These are phyloP conservation scores for Pocillopora grandis DNA, from an alignment of 92 coral and sea anemone genomes.

Conservation along the genomic window DNA sequence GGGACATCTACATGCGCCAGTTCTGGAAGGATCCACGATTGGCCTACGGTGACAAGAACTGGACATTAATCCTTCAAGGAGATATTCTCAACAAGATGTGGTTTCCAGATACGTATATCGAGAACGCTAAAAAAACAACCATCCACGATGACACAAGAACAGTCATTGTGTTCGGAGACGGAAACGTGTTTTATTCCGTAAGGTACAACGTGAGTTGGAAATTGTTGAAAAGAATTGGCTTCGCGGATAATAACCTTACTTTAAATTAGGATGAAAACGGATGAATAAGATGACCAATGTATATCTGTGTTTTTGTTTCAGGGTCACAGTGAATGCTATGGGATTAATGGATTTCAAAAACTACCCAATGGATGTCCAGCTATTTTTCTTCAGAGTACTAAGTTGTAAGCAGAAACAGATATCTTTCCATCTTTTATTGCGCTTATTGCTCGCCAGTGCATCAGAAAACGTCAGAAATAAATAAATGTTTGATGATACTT, in stretches of 20 bases:
- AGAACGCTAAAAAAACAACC: conserved; percentile 40
- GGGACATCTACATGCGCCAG: conserved; percentile 46
- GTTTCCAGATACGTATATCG: conserved; percentile 42
- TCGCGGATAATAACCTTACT: no score
- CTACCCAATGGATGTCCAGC: conserved; percentile 41
- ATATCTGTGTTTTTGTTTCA: neutral
- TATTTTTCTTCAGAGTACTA: conserved; percentile 25
- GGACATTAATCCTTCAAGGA: conserved; percentile 41
- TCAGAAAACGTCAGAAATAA: neutral
- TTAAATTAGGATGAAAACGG: no score
- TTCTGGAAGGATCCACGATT: conserved; percentile 57
- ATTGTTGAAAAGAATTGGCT: no score
- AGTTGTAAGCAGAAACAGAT: conserved; percentile 23
- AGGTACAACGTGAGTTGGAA: conserved; percentile 1
- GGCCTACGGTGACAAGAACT: conserved; percentile 37
- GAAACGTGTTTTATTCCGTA: conserved; percentile 30
- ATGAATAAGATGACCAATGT: no score
- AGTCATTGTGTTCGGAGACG: conserved; percentile 38
- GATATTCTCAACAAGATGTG: conserved; percentile 28
- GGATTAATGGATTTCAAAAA: conserved; percentile 34
- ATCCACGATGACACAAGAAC: conserved; percentile 36
- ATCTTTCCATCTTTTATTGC: neutral
- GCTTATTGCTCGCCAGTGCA: neutral
- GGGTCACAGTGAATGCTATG: conserved; percentile 39
- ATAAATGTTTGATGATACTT: neutral